Conservation (phyloP, 2,113 vertebrate genomes). For the Hippolais icterina region DNA sequence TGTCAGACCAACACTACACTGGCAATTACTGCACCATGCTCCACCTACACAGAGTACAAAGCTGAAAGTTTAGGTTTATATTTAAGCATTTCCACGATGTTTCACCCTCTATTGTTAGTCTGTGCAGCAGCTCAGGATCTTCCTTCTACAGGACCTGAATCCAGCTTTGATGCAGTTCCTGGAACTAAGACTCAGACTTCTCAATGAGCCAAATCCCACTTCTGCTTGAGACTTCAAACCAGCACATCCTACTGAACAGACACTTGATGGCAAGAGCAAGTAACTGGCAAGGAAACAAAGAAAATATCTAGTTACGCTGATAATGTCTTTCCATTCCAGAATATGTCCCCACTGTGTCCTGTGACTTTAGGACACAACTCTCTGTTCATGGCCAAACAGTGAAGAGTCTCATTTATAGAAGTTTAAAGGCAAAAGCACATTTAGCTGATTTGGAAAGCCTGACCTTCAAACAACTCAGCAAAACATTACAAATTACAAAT, state of each 20-base stretch:
- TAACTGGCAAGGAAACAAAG: neutral
- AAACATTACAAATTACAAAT: neutral
- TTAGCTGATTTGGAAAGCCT: neutral
- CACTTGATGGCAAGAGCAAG: neutral
- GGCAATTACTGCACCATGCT: rapidly evolving
- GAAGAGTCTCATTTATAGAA: neutral
- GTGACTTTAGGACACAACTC: neutral
- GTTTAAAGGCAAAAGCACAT: neutral
- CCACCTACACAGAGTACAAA: neutral
- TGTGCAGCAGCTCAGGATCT: neutral
- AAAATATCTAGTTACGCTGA: neutral
- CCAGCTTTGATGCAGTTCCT: neutral
- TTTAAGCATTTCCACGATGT: neutral
- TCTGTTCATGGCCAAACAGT: neutral
- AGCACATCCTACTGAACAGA: neutral
- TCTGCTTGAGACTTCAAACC: neutral
- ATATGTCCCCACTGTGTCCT: neutral
- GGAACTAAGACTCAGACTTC: neutral
- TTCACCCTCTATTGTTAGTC: neutral
- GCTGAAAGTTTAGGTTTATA: neutral
- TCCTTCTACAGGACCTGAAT: neutral
- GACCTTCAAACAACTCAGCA: neutral
- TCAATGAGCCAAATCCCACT: neutral
- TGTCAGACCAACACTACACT: too few species aligned
- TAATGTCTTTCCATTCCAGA: neutral